Evolutionary conservation across 2,888 invertebrate species (phyloP).

Genomic region (Tortricodes alternella): DNA sequence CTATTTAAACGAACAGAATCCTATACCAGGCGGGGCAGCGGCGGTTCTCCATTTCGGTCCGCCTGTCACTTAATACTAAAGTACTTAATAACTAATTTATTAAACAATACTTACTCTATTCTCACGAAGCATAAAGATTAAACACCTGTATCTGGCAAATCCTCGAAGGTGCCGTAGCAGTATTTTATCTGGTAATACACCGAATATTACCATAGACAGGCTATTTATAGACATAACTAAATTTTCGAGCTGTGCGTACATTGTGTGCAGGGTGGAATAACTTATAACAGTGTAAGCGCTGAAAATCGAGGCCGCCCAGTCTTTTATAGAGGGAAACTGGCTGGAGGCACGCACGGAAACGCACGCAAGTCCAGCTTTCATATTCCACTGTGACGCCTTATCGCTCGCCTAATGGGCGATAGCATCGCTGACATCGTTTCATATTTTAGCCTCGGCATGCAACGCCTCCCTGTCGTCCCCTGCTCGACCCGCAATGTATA

Average conservation of each 20-base stretch:
- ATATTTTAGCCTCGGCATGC: constrained; percentile 38
- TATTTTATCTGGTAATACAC: constrained; percentile 14
- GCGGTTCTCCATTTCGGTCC: no score
- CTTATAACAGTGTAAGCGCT: constrained; percentile 69
- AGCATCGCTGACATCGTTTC: constrained; percentile 33
- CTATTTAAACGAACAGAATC: no score
- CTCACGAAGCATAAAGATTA: no score
- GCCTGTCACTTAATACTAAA: no score
- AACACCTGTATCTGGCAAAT: neutral
- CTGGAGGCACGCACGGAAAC: constrained; percentile 71
- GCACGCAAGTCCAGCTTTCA: constrained; percentile 69
- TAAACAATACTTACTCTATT: no score
- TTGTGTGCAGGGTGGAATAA: constrained; percentile 72
- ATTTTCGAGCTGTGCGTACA: constrained; percentile 41
- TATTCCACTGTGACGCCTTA: constrained; percentile 35
- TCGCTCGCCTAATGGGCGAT: constrained; percentile 33
- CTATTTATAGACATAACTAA: constrained; percentile 23
- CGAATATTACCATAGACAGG: constrained; percentile 17
- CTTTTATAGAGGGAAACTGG: constrained; percentile 73
- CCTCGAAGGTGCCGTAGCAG: neutral
- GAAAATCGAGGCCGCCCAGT: constrained; percentile 75
- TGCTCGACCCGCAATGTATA: constrained; percentile 38
- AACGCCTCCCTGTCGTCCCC: constrained; percentile 25
- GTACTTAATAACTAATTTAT: no score
- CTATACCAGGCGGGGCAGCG: no score